Percentiles rank a stretch among this genome's conserved stretches.
phyloP scores from a whole-genome alignment of 2,797 vertebrate genomes.

The Brachymystax lenok region DNA sequence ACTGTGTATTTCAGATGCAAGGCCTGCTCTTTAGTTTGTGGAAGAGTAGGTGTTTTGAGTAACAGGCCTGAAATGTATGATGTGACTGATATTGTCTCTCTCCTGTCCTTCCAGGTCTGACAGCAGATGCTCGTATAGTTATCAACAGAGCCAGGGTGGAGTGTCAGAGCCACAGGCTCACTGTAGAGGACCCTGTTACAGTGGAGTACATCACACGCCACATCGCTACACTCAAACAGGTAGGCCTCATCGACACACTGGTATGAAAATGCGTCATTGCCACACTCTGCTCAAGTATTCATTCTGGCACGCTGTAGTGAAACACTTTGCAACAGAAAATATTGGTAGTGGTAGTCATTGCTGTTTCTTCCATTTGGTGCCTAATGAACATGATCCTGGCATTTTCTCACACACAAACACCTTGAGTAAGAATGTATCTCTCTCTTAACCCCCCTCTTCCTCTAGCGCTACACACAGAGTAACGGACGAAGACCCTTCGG shows the following conservation, averaged over 20 bases:
- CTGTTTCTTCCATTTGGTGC: not conserved
- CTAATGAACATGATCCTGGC: not conserved
- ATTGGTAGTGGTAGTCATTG: not conserved
- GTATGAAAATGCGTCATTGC: too few species aligned
- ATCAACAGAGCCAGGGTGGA: constrained; percentile 90
- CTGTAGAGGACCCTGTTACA: constrained; percentile 89
- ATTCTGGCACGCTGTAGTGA: not conserved
- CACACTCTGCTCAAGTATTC: too few species aligned
- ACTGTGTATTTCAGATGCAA: too few species aligned
- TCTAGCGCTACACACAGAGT: constrained; percentile 81
- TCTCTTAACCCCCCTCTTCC: constrained; percentile 25
- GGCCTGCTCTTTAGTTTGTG: too few species aligned
- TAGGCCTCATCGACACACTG: constrained; percentile 37
- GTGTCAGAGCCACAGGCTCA: constrained; percentile 89
- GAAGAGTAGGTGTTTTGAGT: too few species aligned
- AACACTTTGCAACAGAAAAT: not conserved
- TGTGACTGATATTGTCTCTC: not conserved
- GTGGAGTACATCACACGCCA: constrained; percentile 91
- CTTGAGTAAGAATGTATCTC: not conserved
- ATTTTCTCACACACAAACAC: not conserved
- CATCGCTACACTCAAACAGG: constrained; percentile 90
- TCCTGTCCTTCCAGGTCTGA: constrained; percentile 73
- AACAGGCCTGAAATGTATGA: not conserved
- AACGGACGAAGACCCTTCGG: constrained; percentile 85
- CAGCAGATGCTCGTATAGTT: constrained; percentile 87